Conservation (phyloP, 64 coral and sea anemone genomes). For the Catalaphyllia jardinei region DNA sequence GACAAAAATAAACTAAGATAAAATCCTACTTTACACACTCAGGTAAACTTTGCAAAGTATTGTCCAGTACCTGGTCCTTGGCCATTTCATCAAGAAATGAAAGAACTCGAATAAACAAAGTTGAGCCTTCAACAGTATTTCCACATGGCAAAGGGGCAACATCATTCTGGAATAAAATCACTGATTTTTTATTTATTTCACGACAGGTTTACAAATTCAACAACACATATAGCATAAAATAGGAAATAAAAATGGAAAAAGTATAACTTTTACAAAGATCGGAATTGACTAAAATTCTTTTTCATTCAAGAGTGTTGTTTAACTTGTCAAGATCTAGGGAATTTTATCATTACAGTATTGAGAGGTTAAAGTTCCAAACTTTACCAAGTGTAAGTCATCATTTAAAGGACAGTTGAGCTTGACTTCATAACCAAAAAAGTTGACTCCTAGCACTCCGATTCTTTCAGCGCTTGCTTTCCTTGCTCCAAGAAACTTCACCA, state of each 20-base stretch:
- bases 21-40: neutral
- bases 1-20: neutral
- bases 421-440: conserved; percentile 92
- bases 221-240: neutral
- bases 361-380: neutral
- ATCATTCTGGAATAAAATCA: conserved; percentile 63
- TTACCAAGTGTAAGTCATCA: conserved; percentile 75
- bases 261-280: too few species aligned
- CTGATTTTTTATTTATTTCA: too few species aligned
- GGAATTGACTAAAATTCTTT: too few species aligned
- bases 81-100: conserved; percentile 94
- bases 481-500: conserved; percentile 89
- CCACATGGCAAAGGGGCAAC: conserved; percentile 58
- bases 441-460: conserved; percentile 78
- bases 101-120: conserved; percentile 86
- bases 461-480: conserved; percentile 74
- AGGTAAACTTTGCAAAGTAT: neutral
- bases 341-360: neutral
- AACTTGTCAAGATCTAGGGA: too few species aligned
- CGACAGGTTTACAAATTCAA: too few species aligned
- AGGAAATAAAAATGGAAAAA: neutral
- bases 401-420: conserved; percentile 69
- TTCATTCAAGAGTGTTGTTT: too few species aligned
- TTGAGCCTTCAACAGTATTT: conserved; percentile 64
- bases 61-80: conserved; percentile 83